Evolutionary conservation across 2,888 invertebrate species (phyloP).

Genomic region (Helleia helle): DNA sequence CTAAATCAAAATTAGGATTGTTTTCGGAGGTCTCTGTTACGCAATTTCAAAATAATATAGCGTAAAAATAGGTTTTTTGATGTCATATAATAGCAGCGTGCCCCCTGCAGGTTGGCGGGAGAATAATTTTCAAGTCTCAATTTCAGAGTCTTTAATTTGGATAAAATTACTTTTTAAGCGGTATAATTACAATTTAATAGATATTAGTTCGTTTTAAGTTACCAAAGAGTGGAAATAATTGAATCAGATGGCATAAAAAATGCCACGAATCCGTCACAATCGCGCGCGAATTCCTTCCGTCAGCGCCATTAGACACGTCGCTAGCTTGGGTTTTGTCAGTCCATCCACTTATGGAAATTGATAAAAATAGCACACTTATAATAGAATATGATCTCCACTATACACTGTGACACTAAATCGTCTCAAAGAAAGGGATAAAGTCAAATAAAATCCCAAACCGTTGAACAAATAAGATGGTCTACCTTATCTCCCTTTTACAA

Average conservation of each 20-base stretch:
- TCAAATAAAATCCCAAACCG: constrained; percentile 30
- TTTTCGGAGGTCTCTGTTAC: constrained; percentile 22
- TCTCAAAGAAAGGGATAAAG: constrained; percentile 10
- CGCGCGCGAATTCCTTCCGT: constrained; percentile 72
- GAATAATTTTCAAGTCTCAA: constrained; percentile 41
- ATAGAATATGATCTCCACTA: constrained; percentile 32
- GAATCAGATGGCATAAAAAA: constrained; percentile 64
- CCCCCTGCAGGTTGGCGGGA: constrained; percentile 71
- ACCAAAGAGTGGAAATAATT: constrained; percentile 35
- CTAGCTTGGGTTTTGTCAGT: constrained; percentile 63
- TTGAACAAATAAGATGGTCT: constrained; percentile 53
- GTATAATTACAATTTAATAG: constrained; percentile 37
- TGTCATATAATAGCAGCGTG: constrained; percentile 51
- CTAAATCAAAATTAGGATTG: constrained; percentile 24
- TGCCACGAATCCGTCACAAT: constrained; percentile 73
- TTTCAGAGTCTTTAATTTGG: constrained; percentile 30
- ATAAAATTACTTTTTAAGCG: constrained; percentile 26
- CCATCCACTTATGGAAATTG: constrained; percentile 67
- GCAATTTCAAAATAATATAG: constrained; percentile 25
- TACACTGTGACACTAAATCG: constrained; percentile 7
- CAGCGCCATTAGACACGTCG: constrained; percentile 76
- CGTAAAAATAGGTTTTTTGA: constrained; percentile 30
- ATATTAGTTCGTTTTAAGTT: constrained; percentile 30
- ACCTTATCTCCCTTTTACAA: constrained; percentile 62
- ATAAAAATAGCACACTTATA: constrained; percentile 57